A percentile compares a stretch with the other conserved stretches of the same genome.
These are phyloP conservation scores for Octonoba sinensis DNA, from an alignment of 2,888 invertebrate genomes.

Conservation along the genomic window DNA sequence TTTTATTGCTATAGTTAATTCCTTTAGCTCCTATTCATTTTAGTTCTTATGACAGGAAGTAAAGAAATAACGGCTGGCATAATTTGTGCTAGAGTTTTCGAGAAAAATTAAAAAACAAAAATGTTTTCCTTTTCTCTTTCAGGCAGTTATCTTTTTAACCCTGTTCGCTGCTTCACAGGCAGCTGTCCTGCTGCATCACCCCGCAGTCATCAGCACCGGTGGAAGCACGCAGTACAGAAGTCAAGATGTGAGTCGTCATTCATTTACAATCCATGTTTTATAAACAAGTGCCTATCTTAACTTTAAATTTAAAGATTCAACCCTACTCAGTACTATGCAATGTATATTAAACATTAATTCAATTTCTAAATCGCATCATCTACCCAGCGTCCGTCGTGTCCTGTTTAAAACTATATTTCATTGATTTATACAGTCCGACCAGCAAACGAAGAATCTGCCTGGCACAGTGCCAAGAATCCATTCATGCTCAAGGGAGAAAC, in stretches of 20 bases:
- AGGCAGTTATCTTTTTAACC: slow-evolving; percentile 51
- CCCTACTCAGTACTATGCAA: not conserved
- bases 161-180: slow-evolving; percentile 50
- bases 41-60: not conserved
- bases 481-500: too few relatives aligned
- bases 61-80: too few relatives aligned
- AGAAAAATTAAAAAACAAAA: slow-evolving; percentile 33
- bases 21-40: too few relatives aligned
- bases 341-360: not conserved
- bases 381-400: too few relatives aligned
- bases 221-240: slow-evolving; percentile 51
- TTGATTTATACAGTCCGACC: too few relatives aligned
- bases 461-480: too few relatives aligned
- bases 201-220: slow-evolving; percentile 33
- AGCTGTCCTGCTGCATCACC: slow-evolving; percentile 39
- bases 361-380: too few relatives aligned
- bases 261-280: not conserved
- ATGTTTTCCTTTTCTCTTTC: not conserved
- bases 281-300: not conserved
- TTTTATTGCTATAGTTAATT: too few relatives aligned
- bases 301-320: too few relatives aligned
- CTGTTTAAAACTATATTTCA: too few relatives aligned
- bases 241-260: slow-evolving; percentile 34
- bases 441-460: too few relatives aligned
- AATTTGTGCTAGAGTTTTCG: too few relatives aligned